A percentile compares a stretch with the other conserved stretches of the same genome.
Conservation (phyloP, 2,797 vertebrate genomes). For the Eurystomus glaucurus region DNA sequence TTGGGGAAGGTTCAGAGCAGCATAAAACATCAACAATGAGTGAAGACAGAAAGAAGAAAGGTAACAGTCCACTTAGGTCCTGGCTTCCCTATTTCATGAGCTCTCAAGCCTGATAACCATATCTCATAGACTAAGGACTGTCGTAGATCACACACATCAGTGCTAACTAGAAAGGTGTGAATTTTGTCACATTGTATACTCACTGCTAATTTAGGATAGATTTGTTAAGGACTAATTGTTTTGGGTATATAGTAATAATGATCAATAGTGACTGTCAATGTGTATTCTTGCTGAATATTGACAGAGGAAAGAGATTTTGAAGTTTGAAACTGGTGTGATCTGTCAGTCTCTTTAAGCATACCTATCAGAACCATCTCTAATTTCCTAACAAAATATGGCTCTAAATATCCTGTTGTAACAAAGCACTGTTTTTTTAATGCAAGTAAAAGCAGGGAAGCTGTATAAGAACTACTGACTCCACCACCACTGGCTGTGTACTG, state of each 20-base stretch:
- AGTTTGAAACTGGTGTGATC: background rate
- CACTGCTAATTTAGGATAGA: background rate
- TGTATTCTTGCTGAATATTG: background rate
- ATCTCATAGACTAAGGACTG: rapidly evolving
- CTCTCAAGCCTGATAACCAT: background rate
- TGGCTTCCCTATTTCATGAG: background rate
- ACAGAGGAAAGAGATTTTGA: background rate
- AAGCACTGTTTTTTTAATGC: background rate
- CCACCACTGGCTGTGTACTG: rapidly evolving
- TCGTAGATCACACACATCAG: rapidly evolving
- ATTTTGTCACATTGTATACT: background rate
- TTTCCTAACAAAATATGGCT: background rate
- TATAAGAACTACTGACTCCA: background rate
- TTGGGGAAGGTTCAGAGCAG: background rate
- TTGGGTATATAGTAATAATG: background rate
- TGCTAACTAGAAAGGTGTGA: background rate
- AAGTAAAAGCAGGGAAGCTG: background rate
- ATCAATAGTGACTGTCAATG: background rate
- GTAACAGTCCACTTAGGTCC: background rate
- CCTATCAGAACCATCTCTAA: background rate
- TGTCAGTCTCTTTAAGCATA: background rate
- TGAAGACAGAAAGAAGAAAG: background rate
- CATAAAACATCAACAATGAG: background rate
- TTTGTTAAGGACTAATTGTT: background rate
- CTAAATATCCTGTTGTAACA: background rate